Evolutionary conservation across 2,888 invertebrate genomes (phyloP).

Genomic region (Drosophila yooni): DNA sequence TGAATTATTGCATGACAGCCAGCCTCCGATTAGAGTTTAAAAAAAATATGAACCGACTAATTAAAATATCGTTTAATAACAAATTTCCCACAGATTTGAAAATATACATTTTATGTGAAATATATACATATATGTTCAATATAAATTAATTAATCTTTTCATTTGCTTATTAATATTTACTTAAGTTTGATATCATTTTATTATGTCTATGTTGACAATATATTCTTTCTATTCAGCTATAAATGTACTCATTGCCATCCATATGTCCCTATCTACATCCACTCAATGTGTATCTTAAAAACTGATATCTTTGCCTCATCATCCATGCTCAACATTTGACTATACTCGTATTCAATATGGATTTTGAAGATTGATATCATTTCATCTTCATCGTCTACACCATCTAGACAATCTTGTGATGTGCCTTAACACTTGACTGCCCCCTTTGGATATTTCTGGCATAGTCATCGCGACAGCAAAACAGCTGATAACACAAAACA

Average conservation of each 20-base stretch:
- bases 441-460: slow-evolving; percentile 32
- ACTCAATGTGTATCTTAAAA: background rate
- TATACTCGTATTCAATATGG: slow-evolving; percentile 1
- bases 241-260: background rate
- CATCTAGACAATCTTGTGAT: slow-evolving; percentile 68
- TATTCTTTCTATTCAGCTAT: background rate
- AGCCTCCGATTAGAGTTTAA: too few species aligned
- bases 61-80: background rate
- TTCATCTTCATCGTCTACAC: slow-evolving; percentile 28
- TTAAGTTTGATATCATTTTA: background rate
- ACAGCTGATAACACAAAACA: slow-evolving; percentile 45
- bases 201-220: background rate
- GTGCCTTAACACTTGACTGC: slow-evolving; percentile 65
- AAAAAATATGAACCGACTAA: background rate
- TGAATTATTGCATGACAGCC: too few species aligned
- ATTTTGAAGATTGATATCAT: slow-evolving; percentile 48
- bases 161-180: background rate
- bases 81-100: background rate
- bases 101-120: background rate
- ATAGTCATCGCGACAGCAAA: slow-evolving; percentile 11
- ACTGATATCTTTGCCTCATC: background rate
- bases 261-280: background rate
- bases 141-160: background rate
- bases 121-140: background rate
- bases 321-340: background rate